Percentiles rank a stretch among this genome's conserved stretches.
phyloP scores from a whole-genome alignment of 1,140 invertebrate genomes.

The Planococcus citri region DNA sequence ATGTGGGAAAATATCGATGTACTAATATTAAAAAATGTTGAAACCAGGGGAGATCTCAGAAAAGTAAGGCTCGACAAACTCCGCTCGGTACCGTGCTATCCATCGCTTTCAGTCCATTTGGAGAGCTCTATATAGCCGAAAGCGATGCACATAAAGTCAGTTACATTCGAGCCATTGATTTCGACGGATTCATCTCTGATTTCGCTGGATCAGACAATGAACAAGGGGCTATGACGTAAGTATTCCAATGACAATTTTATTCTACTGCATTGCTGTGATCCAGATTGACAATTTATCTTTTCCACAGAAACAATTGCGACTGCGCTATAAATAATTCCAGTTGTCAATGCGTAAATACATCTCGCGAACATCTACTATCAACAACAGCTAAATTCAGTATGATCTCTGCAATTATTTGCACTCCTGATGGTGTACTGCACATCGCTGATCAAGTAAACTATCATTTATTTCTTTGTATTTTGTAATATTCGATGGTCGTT shows the following conservation, averaged over 20 bases:
- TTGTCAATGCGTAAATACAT: conserved; percentile 29
- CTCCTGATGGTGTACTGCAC: conserved; percentile 84
- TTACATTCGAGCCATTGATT: conserved; percentile 68
- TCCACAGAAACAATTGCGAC: conserved; percentile 28
- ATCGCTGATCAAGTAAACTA: conserved; percentile 79
- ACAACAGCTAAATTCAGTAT: conserved; percentile 81
- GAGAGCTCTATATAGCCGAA: conserved; percentile 87
- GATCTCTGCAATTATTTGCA: conserved; percentile 82
- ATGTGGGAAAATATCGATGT: no score
- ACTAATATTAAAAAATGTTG: no score
- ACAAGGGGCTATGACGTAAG: conserved; percentile 28
- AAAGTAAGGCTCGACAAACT: conserved; percentile 37
- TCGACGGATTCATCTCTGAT: conserved; percentile 68
- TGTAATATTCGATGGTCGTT: no score
- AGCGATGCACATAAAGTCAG: conserved; percentile 81
- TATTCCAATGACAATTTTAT: no score
- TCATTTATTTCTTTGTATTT: not conserved
- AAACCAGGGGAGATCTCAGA: conserved; percentile 21
- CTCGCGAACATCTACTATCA: conserved; percentile 46
- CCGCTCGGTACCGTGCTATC: conserved; percentile 62
- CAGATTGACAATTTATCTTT: conserved; percentile 14
- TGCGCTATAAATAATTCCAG: conserved; percentile 31
- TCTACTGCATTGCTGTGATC: no score
- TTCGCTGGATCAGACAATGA: conserved; percentile 60
- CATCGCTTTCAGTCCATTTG: conserved; percentile 81